Evolutionary conservation across 2,113 vertebrate genomes (phyloP).

Genomic region (Cavia aperea): DNA sequence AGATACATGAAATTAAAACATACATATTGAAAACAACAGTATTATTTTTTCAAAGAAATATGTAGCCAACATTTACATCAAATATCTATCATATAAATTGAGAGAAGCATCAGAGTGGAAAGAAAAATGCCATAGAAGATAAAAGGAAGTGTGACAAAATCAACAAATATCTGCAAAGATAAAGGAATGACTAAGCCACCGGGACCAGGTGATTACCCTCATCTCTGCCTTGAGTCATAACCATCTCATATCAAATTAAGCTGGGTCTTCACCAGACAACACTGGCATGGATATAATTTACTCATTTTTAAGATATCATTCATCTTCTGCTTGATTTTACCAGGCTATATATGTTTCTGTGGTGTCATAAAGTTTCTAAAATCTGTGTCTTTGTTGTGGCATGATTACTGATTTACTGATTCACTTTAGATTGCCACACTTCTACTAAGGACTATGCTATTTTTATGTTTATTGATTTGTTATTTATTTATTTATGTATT

Average conservation of each 20-base stretch:
- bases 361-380: not conserved
- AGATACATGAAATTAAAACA: not conserved
- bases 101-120: not conserved
- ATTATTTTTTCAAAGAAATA: slow-evolving; percentile 8
- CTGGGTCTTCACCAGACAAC: not conserved
- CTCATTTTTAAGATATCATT: not conserved
- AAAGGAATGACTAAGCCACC: not conserved
- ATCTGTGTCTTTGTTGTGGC: not conserved
- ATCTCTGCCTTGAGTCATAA: not conserved
- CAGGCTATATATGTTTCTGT: not conserved
- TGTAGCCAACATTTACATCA: not conserved
- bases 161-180: not conserved
- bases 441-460: not conserved
- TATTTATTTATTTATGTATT: no score
- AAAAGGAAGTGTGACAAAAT: not conserved
- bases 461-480: no score
- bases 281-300: not conserved
- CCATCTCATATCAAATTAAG: not conserved
- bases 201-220: not conserved
- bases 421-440: not conserved
- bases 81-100: not conserved
- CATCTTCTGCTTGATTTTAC: not conserved
- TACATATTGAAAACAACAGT: not conserved
- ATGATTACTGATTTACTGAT: not conserved
- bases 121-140: slow-evolving; percentile 10